Evolutionary conservation across 1,140 invertebrate species (phyloP).

Genomic region (Brachionus sp.): DNA sequence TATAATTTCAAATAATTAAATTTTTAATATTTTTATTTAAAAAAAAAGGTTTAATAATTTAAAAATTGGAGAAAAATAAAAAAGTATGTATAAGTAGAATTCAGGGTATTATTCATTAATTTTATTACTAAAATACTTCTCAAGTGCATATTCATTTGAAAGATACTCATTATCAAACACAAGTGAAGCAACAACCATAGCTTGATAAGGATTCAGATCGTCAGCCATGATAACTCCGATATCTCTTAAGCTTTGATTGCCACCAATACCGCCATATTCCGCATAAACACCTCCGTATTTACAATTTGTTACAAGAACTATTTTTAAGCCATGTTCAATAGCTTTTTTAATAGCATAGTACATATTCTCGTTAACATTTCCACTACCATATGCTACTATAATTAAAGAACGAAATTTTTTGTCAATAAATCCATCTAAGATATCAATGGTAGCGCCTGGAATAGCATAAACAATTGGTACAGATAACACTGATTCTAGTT

Average conservation of each 20-base stretch:
- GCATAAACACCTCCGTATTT: conserved; percentile 37
- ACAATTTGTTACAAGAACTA: conserved; percentile 38
- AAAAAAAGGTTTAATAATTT: no score
- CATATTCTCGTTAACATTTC: conserved; percentile 45
- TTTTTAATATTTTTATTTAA: no score
- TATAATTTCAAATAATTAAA: no score
- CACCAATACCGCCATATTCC: conserved; percentile 39
- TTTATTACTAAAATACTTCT: conserved; percentile 41
- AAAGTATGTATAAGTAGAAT: no score
- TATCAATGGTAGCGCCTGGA: background rate
- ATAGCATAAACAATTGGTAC: conserved; percentile 20
- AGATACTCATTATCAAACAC: background rate
- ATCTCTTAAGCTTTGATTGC: conserved; percentile 44
- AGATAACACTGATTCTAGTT: background rate
- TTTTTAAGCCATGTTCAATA: conserved; percentile 3
- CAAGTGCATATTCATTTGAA: background rate
- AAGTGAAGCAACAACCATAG: conserved; percentile 41
- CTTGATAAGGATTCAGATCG: conserved; percentile 41
- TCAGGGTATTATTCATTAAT: background rate
- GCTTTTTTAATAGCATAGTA: conserved; percentile 41
- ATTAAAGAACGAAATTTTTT: background rate
- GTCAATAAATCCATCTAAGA: conserved; percentile 36
- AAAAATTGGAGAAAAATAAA: no score
- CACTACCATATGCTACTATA: conserved; percentile 23
- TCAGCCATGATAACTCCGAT: conserved; percentile 42